Base-by-base conservation (phyloP, 2,888 invertebrate genomes). In the Galerucella calmariensis region DNA sequence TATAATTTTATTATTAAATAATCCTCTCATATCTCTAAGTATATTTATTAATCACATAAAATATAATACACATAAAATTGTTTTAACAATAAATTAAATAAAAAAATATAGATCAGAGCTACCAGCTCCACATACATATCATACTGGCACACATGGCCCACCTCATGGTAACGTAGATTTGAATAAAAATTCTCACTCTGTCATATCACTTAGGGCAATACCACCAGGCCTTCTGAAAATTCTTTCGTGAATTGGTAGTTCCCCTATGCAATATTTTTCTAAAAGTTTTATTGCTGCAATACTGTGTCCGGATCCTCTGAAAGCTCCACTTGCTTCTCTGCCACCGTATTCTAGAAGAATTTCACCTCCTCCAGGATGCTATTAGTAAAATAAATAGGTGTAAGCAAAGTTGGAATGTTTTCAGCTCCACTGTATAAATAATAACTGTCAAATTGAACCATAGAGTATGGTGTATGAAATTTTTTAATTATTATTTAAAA, bases 301-400 rank as follows among this genome's bases (percentile, higher is more conserved):
- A 4, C 94, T 92, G 84, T 96, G 96, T 0, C 95, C 95, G 0
- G 93, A 92, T 66, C 94, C 93, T 16, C 94, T 90, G 88, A 95
- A 96, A 0, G 95, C 94, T 2, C 94, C 89, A 41, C 94, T 95
- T 0, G 95, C 95, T 86, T 96, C 96, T 12, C 94, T 90, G 0
- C 96, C 96, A 0, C 95, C 96, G 85, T 95, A 92, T 83, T 97
- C 96, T 81, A 95, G 85, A 81, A 97, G 91, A 20, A 96, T 90
- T 77, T 96, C 95, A 12, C 90, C 90, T 9, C 96, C 96, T 70
- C 96, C 96, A 0, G 96, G 96, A 88, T 97, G 96, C 91, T 94
- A 84, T 6, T 86, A 86, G 83, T 20, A 85, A 79, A 81, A 79
- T 79, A 78, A 14, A 46, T 41, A 9, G 8, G 0, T 41, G 35